These are phyloP conservation scores for Helleia helle DNA, from an alignment of 2,888 invertebrate genomes.

Conservation along the genomic window DNA sequence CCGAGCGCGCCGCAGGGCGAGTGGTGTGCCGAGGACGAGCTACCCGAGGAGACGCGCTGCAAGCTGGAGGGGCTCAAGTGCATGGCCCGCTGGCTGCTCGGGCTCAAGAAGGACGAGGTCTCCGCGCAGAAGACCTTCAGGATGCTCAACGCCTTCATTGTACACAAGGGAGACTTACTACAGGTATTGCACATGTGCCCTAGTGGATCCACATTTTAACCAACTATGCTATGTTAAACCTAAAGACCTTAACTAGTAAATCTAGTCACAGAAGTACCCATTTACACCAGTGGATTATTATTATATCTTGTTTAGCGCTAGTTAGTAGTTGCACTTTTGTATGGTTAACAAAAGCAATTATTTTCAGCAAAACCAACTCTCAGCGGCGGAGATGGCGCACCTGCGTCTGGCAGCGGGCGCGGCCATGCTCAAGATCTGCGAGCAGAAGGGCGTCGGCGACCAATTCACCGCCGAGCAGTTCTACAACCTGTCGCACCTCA, in stretches of 20 bases:
- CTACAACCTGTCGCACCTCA: slow-evolving; percentile 92
- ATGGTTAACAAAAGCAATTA: neutral
- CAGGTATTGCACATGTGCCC: slow-evolving; percentile 52
- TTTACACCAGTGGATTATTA: too few species aligned
- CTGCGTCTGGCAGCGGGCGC: slow-evolving; percentile 93
- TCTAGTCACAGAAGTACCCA: too few species aligned
- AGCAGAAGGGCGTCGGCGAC: slow-evolving; percentile 96
- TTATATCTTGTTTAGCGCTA: too few species aligned
- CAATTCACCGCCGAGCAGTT: slow-evolving; percentile 96
- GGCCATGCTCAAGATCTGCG: slow-evolving; percentile 97
- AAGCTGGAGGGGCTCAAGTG: slow-evolving; percentile 96
- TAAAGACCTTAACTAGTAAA: too few species aligned
- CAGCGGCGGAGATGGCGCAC: slow-evolving; percentile 94
- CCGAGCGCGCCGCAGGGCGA: slow-evolving; percentile 67
- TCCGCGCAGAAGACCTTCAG: slow-evolving; percentile 95
- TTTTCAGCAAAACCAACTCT: slow-evolving; percentile 80
- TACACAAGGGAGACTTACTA: slow-evolving; percentile 91
- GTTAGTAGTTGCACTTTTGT: too few species aligned
- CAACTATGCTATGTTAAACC: too few species aligned
- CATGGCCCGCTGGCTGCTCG: slow-evolving; percentile 96
- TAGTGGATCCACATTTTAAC: too few species aligned
- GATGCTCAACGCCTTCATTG: slow-evolving; percentile 94
- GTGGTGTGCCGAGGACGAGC: slow-evolving; percentile 90
- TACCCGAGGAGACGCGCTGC: slow-evolving; percentile 93
- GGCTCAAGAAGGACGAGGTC: slow-evolving; percentile 88